Base-by-base conservation (phyloP, 2,113 vertebrate species). In the Apteryx mantelli region DNA sequence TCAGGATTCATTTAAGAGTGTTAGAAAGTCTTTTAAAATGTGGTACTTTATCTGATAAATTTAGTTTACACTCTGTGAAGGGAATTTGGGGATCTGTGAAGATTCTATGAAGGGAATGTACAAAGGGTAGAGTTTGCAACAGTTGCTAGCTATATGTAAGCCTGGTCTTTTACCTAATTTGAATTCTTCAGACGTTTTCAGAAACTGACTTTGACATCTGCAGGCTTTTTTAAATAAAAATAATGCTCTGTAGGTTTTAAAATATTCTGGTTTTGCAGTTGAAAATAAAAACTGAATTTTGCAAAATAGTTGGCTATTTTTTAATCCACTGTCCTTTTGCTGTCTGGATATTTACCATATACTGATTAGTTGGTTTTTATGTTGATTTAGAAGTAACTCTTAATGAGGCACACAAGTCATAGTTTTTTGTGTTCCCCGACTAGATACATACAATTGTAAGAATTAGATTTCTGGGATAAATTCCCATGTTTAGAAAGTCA, bases 11-110 rank as follows among this genome's bases (percentile, higher is more conserved):
- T 73, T n/a, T 53, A 91, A 21, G 87, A 94, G 82, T 55, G 2
- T 24, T 78, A 84, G 40, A 34, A 74, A 68, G 24, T 38, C 73
- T 85, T 89, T 92, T 79, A 42, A 95, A 89, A 89, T 44, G 12
- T 36, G 7, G 7, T 58, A 9, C 40, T 92, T 75, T 28, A 50
- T 68, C 30, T n/a, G 13, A 60, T 71, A 78, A 71, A 64, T 89
- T 53, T 25, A 63, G 6, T 48, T 81, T 74, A 50, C 17, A 44
- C 4, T 32, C 60, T 79, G 34, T 50, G 44, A 83, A 86, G 90
- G 17, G 26, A 77, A 75, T 70, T 48, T 66, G 32, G 77, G 36
- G 58, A 61, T 89, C 66, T 82, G 56, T 60, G 64, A 92, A 94
- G 73, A 32, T 69, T 71, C 24, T 34, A 5, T 84, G 50, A 60